These are phyloP conservation scores for Mustela lutreola DNA, from an alignment of 2,113 vertebrate genomes.

Conservation along the genomic window DNA sequence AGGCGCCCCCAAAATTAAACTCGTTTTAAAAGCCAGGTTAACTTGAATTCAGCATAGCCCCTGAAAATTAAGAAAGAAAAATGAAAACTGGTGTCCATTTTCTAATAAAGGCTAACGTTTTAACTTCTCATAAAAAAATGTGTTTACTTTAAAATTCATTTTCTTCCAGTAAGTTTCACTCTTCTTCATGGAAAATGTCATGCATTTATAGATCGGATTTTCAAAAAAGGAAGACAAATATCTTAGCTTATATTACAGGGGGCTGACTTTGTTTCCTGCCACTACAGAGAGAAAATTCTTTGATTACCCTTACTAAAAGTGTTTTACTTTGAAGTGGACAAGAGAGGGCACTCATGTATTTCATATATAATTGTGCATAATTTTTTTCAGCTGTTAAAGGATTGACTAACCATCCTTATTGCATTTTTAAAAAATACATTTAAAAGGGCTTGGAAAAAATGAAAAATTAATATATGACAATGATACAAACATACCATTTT, in stretches of 20 bases:
- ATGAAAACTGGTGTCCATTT: constrained; percentile 38
- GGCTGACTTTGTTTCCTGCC: constrained; percentile 6
- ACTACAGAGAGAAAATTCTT: neutral
- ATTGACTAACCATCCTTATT: neutral
- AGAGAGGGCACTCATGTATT: constrained; percentile 86
- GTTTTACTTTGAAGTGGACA: constrained; percentile 76
- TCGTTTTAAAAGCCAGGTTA: constrained; percentile 74
- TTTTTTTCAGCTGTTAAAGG: neutral
- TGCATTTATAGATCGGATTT: neutral
- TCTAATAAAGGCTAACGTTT: constrained; percentile 37
- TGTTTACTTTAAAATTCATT: neutral
- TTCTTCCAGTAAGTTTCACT: neutral
- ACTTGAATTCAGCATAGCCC: constrained; percentile 73
- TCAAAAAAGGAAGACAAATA: constrained; percentile 9
- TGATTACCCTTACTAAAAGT: neutral
- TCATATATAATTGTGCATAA: constrained; percentile 39
- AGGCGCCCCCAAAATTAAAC: constrained; percentile 58
- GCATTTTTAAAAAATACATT: constrained; percentile 2
- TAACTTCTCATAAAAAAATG: neutral
- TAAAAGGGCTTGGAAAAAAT: constrained; percentile 57
- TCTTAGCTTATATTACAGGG: neutral
- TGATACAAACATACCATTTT: constrained; percentile 65
- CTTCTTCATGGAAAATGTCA: neutral
- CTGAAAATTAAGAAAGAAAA: constrained; percentile 75
- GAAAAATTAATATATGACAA: constrained; percentile 52